Percentiles rank a stretch among this genome's conserved stretches.
These are phyloP conservation scores for Arctocebus calabarensis DNA, from an alignment of 2,797 vertebrate species.

Conservation along the genomic window DNA sequence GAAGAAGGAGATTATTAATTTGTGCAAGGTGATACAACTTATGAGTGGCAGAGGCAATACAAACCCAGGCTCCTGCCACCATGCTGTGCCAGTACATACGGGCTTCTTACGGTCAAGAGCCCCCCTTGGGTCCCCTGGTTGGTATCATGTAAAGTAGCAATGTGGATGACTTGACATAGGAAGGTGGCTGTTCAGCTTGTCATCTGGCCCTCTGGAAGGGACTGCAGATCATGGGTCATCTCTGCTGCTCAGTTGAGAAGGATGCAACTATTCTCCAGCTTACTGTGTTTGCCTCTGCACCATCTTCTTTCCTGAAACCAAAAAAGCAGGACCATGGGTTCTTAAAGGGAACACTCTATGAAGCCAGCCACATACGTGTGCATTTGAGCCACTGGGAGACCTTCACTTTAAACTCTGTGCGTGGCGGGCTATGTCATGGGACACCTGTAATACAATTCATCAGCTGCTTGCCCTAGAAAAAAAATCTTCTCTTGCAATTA, in stretches of 20 bases:
- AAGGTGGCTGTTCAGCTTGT: not conserved
- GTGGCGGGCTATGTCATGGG: not conserved
- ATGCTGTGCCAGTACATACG: fast-evolving
- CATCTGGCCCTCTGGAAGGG: not conserved
- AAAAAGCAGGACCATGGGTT: not conserved
- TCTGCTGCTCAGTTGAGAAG: not conserved
- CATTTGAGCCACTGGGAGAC: not conserved
- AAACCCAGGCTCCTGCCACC: not conserved
- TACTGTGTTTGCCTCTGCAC: not conserved
- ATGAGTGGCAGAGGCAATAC: not conserved
- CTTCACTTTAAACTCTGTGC: not conserved
- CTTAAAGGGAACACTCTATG: not conserved
- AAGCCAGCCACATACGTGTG: not conserved
- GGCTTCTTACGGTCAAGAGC: not conserved
- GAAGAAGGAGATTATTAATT: not conserved
- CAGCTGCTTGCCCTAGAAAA: not conserved
- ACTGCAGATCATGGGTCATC: not conserved
- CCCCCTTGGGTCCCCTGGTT: fast-evolving
- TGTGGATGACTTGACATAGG: not conserved
- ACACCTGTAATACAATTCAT: fast-evolving
- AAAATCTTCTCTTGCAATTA: not conserved
- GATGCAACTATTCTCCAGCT: not conserved
- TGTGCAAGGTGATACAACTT: not conserved
- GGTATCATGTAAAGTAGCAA: not conserved
- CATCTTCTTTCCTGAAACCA: constrained; percentile 65